These are phyloP conservation scores for Periophthalmodon schlosseri DNA, from an alignment of 2,113 vertebrate species.

Conservation along the genomic window DNA sequence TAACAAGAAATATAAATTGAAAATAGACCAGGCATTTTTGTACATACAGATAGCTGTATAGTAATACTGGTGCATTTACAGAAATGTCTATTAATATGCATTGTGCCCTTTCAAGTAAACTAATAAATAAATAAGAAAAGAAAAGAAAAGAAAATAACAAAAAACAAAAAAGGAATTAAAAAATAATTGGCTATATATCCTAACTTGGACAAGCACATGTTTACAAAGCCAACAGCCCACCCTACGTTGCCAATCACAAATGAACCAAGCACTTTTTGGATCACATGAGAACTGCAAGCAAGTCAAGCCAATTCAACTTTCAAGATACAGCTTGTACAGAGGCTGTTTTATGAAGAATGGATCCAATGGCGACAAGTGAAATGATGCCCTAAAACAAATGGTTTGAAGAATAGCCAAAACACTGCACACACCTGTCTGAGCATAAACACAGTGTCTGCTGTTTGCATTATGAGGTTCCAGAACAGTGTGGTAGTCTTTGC, in stretches of 20 bases:
- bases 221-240: not conserved
- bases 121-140: too few relatives aligned
- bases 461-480: not conserved
- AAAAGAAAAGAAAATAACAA: too few relatives aligned
- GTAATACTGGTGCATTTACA: too few relatives aligned
- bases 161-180: too few relatives aligned
- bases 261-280: not conserved
- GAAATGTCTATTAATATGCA: too few relatives aligned
- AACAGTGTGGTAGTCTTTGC: not conserved
- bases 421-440: slow-evolving; percentile 7
- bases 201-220: too few relatives aligned
- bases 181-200: too few relatives aligned
- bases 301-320: not conserved
- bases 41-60: too few relatives aligned
- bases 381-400: not conserved
- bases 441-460: not conserved
- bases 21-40: too few relatives aligned
- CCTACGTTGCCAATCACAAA: not conserved
- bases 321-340: not conserved
- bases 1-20: too few relatives aligned
- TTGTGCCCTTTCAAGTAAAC: too few relatives aligned
- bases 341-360: not conserved
- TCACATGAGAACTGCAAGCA: not conserved
- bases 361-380: slow-evolving; percentile 4
- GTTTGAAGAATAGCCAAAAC: slow-evolving; percentile 4